These are phyloP conservation scores for Drosophila histrio DNA, from an alignment of 2,888 invertebrate genomes.

Conservation along the genomic window DNA sequence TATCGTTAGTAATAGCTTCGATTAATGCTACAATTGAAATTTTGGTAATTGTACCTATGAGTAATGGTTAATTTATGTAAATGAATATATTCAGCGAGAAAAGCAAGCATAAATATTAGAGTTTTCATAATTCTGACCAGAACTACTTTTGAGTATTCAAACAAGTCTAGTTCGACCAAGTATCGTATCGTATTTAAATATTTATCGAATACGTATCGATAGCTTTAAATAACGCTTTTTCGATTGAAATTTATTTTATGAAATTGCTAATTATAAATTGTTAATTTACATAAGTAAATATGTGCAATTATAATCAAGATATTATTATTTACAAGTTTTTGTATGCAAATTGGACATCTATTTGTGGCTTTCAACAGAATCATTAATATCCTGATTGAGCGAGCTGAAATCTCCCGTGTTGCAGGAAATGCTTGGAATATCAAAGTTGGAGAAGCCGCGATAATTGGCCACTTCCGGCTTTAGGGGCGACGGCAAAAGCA, in stretches of 20 bases:
- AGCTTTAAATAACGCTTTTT: neutral
- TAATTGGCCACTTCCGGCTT: slow-evolving; percentile 86
- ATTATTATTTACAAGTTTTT: slow-evolving; percentile 51
- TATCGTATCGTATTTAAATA: slow-evolving; percentile 17
- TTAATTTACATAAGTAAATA: slow-evolving; percentile 47
- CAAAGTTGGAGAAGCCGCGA: slow-evolving; percentile 87
- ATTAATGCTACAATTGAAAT: slow-evolving; percentile 11
- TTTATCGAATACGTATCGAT: neutral
- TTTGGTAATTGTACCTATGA: too few relatives aligned
- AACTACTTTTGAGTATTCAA: too few relatives aligned
- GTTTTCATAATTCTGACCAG: too few relatives aligned
- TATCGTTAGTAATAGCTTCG: slow-evolving; percentile 9
- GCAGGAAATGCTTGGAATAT: slow-evolving; percentile 88
- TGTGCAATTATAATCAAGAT: slow-evolving; percentile 37
- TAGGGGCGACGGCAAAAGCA: slow-evolving; percentile 86
- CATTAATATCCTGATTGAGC: slow-evolving; percentile 56
- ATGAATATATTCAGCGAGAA: too few relatives aligned
- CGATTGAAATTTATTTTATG: slow-evolving; percentile 30
- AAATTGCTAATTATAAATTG: slow-evolving; percentile 30
- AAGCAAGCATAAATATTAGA: too few relatives aligned
- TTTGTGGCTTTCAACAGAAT: slow-evolving; percentile 22
- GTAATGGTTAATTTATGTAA: too few relatives aligned
- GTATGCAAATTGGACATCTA: slow-evolving; percentile 7
- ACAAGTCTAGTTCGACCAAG: too few relatives aligned
- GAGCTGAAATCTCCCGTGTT: slow-evolving; percentile 86